Evolutionary conservation across 2,888 invertebrate genomes (phyloP), one percentile per base, ranked within the genome.

Genomic region (Sericinus montela): DNA sequence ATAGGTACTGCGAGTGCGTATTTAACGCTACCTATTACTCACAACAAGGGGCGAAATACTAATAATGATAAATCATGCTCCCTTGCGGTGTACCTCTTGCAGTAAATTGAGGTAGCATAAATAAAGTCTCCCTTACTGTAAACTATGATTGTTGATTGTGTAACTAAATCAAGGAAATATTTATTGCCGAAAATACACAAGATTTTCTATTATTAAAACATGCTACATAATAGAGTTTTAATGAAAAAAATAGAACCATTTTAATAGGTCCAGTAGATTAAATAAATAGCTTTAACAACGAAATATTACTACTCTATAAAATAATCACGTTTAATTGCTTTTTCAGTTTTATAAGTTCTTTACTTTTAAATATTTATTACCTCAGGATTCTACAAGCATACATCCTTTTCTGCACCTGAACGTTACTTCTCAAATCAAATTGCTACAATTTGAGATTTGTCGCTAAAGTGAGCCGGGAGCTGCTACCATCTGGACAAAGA

Each of bases 51-150:
- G 16, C 40, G 48, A 54, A 61, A 56, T 54, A 56, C 52, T 55
- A 55, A 57, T 61, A 60, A 58, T 56, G 53, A 45, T 60, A 58
- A 57, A 60, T 61, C 30, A 41, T 41, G 30, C 10, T 16, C 29
- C 29, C 16, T 16, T 15, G 41, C 16, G 16, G 41, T 10, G 16
- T 10, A 28, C 30, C 15, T 10, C 41, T 15, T 15, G 29, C 16
- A 11, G 30, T 30, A 30, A 41, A 30, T 38, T 38, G 37, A 11
- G n/a, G 8, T n/a, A 11, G 11, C n/a, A 11, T 44, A 19, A 25
- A 44, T 14, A 25, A 28, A 16, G 5, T 44, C 25, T 8, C 4
- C 9, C 5, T n/a, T 30, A 30, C 4, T 3, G 3, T n/a, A 30
- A 30, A n/a, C n/a, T 30, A n/a, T n/a, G n/a, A 1, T 11, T n/a